Evolutionary conservation across 1,140 invertebrate genomes (phyloP).

Genomic region (Hycleus cichorii): DNA sequence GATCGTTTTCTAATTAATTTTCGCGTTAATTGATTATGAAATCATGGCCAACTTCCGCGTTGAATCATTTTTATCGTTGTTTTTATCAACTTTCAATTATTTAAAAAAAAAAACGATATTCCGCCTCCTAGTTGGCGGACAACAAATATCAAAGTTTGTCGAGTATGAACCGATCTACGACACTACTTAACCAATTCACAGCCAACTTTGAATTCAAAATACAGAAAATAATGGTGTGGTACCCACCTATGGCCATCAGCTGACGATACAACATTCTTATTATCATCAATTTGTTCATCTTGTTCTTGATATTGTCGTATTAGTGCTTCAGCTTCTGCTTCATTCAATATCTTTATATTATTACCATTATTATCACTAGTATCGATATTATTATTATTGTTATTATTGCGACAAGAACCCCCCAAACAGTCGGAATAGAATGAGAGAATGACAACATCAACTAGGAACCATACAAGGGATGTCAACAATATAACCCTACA

Average conservation of each 20-base stretch:
- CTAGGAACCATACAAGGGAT: conserved; percentile 90
- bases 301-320: background rate
- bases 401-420: conserved; percentile 49
- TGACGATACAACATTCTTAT: background rate
- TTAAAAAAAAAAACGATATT: no score
- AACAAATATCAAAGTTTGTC: no score
- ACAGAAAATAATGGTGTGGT: background rate
- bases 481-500: conserved; percentile 91
- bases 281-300: background rate
- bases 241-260: conserved; percentile 1
- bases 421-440: conserved; percentile 88
- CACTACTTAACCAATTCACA: no score
- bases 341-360: background rate
- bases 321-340: no score
- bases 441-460: conserved; percentile 86
- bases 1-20: no score
- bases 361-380: background rate
- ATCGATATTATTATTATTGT: background rate
- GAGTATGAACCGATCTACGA: no score
- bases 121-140: no score
- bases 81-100: no score
- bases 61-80: no score
- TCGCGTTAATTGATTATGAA: no score
- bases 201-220: no score
- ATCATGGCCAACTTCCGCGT: no score